Conservation (phyloP, 2,888 invertebrate species). For the Ormyrus nitidulus region DNA sequence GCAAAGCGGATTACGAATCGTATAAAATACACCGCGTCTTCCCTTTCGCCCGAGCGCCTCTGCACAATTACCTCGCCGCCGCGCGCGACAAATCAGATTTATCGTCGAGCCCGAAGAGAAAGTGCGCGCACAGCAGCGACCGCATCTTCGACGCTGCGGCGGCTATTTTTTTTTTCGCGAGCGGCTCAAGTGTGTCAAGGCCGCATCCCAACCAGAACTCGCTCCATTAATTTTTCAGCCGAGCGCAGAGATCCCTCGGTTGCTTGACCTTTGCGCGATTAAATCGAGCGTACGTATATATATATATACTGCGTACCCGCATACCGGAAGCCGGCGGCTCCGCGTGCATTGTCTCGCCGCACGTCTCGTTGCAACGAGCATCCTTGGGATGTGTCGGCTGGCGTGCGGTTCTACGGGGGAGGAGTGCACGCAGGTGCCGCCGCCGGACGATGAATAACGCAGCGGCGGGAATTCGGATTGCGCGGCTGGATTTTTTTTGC, state of each 20-base stretch:
- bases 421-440: too few species aligned
- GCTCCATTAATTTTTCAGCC: conserved; percentile 9
- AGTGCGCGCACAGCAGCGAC: background rate
- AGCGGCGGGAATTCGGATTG: too few species aligned
- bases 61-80: background rate
- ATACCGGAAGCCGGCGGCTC: too few species aligned
- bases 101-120: background rate
- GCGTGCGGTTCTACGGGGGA: too few species aligned
- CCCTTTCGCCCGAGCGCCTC: background rate
- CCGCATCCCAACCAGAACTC: conserved; percentile 58
- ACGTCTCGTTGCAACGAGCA: too few species aligned
- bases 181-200: conserved; percentile 62
- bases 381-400: too few species aligned
- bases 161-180: background rate
- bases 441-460: too few species aligned
- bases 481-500: too few species aligned
- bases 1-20: too few species aligned
- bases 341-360: too few species aligned
- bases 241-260: background rate
- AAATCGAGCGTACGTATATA: background rate
- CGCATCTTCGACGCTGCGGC: background rate
- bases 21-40: too few species aligned
- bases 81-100: background rate
- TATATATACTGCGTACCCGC: background rate
- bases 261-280: conserved; percentile 24